Base-by-base conservation (phyloP, 2,797 vertebrate genomes). In the Fundulus diaphanus region DNA sequence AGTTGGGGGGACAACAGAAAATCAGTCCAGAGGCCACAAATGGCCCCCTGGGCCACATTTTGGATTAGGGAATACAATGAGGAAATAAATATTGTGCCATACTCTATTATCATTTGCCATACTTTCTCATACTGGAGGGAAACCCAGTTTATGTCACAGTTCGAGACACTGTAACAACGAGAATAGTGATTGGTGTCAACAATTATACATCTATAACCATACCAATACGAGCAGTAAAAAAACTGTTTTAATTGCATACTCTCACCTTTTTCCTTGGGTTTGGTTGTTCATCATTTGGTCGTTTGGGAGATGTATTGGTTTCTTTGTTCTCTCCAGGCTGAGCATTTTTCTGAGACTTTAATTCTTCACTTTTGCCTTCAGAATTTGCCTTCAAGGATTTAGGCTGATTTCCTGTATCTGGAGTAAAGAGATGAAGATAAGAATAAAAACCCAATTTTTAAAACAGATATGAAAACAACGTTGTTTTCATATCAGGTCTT, bases 191-290 rank as follows among this genome's bases (percentile, higher is more conserved):
- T 46, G 3, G 20, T 52, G 5, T 3, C 4, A 37, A 61, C 24
- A 42, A n/a, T n/a, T 40, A 42, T 42, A 31, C 11, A 44, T 11
- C 0, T 9, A 31, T 59, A 11, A 54, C 31, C 5, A 31, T 61
- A 72, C 12, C 18, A 37, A 68, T 22, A 40, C 27, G 16, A 3
- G 37, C 0, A 0, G n/a, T 27, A 51, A 68, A 16, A 68, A 3
- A 65, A 15, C 15, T 1, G 63, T 66, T 40, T 9, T 7, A 7
- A 11, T 22, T 24, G 24, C 59, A 40, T 61, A 67, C 6, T 0
- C 87, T 77, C 31, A 91, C 94, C 92, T 82, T 92, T 71, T 85
- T 93, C 80, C 89, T 88, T 22, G 40, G 31, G 44, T 52, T 84
- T 0, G 13, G n/a, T 15, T 77, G 79, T 3, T 92, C 89, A 24